A percentile compares a stretch with the other conserved stretches of the same genome.
Conservation (phyloP, 2,113 vertebrate species). For the Pterocles orientalis region DNA sequence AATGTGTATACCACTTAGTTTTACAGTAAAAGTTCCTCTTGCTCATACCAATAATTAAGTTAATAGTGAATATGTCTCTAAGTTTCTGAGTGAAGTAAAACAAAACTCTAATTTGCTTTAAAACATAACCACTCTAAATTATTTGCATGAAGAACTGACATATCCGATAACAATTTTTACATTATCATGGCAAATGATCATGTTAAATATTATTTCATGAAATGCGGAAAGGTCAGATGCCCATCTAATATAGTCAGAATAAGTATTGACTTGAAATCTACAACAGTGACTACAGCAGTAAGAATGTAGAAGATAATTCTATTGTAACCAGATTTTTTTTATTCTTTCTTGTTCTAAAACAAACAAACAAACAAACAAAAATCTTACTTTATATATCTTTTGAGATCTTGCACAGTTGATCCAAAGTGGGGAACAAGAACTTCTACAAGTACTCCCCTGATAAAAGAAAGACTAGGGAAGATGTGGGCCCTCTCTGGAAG, state of each 20-base stretch:
- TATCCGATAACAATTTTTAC: neutral
- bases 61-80: neutral
- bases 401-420: fast-evolving
- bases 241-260: neutral
- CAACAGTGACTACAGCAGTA: neutral
- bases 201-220: neutral
- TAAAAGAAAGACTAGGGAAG: too few species aligned
- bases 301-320: neutral
- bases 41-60: neutral
- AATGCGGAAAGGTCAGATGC: neutral
- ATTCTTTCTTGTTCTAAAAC: neutral
- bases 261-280: neutral
- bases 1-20: neutral
- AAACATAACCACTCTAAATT: neutral
- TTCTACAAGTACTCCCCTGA: too few species aligned
- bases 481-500: too few species aligned
- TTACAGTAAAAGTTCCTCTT: neutral
- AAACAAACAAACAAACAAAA: neutral
- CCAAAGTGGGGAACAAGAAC: neutral
- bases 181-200: neutral
- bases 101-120: neutral
- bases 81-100: neutral
- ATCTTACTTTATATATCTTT: neutral
- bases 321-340: neutral
- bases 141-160: neutral